Evolutionary conservation across 2,113 vertebrate genomes (phyloP), one percentile per base, ranked within the genome.

Genomic region (Setophaga kirtlandii): DNA sequence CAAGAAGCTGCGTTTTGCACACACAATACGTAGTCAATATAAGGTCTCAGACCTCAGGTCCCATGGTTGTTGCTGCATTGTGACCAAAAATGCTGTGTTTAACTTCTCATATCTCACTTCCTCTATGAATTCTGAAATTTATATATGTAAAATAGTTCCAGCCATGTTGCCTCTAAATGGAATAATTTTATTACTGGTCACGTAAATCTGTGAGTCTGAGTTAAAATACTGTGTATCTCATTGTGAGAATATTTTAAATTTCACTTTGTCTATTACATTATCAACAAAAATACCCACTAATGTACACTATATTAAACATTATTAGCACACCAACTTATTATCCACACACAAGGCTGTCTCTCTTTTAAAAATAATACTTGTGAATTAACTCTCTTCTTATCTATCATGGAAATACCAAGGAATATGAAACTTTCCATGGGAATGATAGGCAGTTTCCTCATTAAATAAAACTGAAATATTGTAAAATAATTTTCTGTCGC

Each of bases 361-460:
- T 73, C 35, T 75, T 93, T 92, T 41, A 64, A 44, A 88, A 59
- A 60, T 15, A 74, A 78, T 37, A 60, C 33, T 80, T 82, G 9
- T 78, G 30, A 76, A 70, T 56, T 62, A 62, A 75, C n/a, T 68
- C 2, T 95, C 12, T 42, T 75, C 16, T 21, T 83, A 22, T 35
- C 42, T 91, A 82, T 75, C 20, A 46, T 17, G 41, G 41, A 60
- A 78, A 85, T 71, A 65, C 16, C n/a, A 87, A 82, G 71, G 65
- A 74, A 73, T 33, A 53, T 49, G 25, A 60, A 90, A 91, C 15
- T 12, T 94, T 41, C 82, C 22, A 83, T 13, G 86, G 58, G 73
- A 94, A 94, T 76, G 44, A 83, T 91, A 92, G 85, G 58, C 74
- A 96, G 63, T 67, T 90, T 92, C 74, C 89, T 87, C 50, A 70